Conservation (phyloP, 2,888 invertebrate species). For the Sphinx pinastri region DNA sequence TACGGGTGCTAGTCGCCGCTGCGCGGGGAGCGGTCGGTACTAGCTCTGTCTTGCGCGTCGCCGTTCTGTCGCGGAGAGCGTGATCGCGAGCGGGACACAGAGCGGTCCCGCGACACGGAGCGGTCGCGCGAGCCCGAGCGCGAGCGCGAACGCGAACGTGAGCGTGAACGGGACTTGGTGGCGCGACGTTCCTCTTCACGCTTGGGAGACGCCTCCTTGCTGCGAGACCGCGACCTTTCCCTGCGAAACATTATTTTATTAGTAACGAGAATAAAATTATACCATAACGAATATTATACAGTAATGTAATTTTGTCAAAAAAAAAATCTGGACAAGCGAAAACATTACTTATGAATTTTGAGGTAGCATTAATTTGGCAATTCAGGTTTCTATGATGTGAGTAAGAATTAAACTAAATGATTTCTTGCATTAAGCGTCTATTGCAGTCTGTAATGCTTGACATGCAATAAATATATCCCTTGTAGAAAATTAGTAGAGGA, state of each 20-base stretch:
- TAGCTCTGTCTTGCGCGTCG: slow-evolving; percentile 59
- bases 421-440: not conserved
- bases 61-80: slow-evolving; percentile 75
- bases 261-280: not conserved
- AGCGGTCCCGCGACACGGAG: slow-evolving; percentile 58
- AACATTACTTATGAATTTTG: not conserved
- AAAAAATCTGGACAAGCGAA: not conserved
- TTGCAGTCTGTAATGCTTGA: not conserved
- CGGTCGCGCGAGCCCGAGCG: slow-evolving; percentile 62
- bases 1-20: slow-evolving; percentile 65
- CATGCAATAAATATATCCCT: slow-evolving; percentile 2
- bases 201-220: slow-evolving; percentile 84
- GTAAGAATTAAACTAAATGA: no score
- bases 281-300: not conserved
- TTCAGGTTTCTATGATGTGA: no score
- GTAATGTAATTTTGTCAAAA: not conserved
- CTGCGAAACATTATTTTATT: slow-evolving; percentile 55
- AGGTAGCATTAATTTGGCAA: no score
- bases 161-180: slow-evolving; percentile 70
- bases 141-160: slow-evolving; percentile 56
- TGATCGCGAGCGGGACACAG: slow-evolving; percentile 59
- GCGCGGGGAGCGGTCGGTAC: slow-evolving; percentile 72
- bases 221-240: slow-evolving; percentile 87
- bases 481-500: not conserved
- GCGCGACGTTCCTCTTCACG: slow-evolving; percentile 70